phyloP scores from a whole-genome alignment of 2,113 vertebrate species.

The Leucopsar rothschildi region DNA sequence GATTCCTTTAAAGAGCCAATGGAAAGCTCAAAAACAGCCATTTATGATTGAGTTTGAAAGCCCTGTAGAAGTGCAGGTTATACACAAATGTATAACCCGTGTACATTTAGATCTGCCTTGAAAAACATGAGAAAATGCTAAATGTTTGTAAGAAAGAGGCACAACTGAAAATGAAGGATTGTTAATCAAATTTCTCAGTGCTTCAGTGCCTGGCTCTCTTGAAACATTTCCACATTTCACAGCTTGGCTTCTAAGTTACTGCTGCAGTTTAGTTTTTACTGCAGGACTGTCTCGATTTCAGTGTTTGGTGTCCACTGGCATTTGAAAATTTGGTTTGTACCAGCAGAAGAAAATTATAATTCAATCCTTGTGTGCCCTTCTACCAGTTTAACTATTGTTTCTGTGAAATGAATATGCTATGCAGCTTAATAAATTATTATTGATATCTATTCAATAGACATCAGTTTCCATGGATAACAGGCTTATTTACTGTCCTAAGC shows the following conservation, averaged over 20 bases:
- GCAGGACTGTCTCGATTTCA: not conserved
- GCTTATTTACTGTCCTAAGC: not conserved
- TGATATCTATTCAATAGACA: not conserved
- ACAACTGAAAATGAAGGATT: not conserved
- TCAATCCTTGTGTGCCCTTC: not conserved
- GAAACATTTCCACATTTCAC: conserved; percentile 51
- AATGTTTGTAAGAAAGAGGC: not conserved
- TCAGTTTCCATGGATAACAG: not conserved
- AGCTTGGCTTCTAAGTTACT: conserved; percentile 41
- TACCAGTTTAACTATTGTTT: not conserved
- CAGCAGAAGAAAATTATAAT: not conserved
- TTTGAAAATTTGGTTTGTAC: not conserved
- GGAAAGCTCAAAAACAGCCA: conserved; percentile 9
- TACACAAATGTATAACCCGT: not conserved
- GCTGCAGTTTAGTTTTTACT: conserved; percentile 24
- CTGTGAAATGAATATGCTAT: not conserved
- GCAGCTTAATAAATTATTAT: not conserved
- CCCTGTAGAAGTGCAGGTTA: not conserved
- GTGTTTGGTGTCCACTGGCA: not conserved
- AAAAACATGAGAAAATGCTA: not conserved
- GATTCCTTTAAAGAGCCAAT: conserved; percentile 8
- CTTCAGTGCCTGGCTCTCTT: conserved; percentile 33
- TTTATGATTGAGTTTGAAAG: not conserved
- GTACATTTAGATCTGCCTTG: not conserved
- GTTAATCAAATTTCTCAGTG: conserved; percentile 26